Evolutionary conservation across 2,113 vertebrate genomes (phyloP).

Genomic region (Dipodomys stephensi): DNA sequence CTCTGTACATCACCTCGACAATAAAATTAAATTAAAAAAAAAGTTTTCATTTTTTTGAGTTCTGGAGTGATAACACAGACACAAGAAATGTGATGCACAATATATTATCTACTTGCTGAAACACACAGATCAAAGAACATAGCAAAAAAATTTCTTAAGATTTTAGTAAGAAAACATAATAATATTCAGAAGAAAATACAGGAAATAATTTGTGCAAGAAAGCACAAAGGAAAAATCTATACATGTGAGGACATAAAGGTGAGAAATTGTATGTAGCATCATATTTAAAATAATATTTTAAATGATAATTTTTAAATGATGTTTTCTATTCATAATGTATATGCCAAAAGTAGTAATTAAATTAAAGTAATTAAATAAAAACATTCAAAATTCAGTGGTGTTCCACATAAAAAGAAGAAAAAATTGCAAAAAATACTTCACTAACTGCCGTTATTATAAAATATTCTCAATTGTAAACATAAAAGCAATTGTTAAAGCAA

Average conservation of each 20-base stretch:
- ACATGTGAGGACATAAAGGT: background rate
- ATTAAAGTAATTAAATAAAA: background rate
- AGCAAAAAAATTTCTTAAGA: conserved; percentile 5
- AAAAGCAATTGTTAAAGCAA: background rate
- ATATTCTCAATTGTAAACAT: background rate
- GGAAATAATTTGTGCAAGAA: background rate
- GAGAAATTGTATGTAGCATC: background rate
- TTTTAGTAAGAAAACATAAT: background rate
- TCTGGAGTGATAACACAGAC: too few species aligned
- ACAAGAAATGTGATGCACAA: background rate
- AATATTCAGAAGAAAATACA: background rate
- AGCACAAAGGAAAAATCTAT: conserved; percentile 6
- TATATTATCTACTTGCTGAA: background rate
- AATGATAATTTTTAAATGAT: background rate
- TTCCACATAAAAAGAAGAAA: too few species aligned
- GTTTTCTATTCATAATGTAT: background rate
- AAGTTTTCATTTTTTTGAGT: too few species aligned
- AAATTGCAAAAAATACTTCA: background rate
- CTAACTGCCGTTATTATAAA: background rate
- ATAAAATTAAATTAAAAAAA: too few species aligned
- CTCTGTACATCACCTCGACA: too few species aligned
- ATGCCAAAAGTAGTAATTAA: background rate
- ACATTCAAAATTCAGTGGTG: too few species aligned
- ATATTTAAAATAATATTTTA: too few species aligned
- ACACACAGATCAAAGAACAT: background rate